Conservation (phyloP, 2,888 invertebrate species). For the Chironomus riparius region DNA sequence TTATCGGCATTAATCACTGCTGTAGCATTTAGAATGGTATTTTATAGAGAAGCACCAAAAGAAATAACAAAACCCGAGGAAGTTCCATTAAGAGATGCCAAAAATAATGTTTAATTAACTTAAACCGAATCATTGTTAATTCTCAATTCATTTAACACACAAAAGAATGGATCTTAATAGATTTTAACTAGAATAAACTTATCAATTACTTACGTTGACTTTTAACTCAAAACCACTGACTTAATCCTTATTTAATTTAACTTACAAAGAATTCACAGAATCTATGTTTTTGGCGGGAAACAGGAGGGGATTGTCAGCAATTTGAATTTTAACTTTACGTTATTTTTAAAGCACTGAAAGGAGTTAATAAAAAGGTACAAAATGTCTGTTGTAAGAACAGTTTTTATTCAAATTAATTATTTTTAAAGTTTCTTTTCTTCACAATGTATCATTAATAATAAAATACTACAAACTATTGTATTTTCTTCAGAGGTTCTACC, state of each 20-base stretch:
- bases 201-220: background rate
- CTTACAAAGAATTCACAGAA: background rate
- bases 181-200: background rate
- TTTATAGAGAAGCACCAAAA: background rate
- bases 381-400: background rate
- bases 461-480: background rate
- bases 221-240: background rate
- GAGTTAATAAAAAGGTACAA: too few relatives aligned
- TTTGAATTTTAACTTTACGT: too few relatives aligned
- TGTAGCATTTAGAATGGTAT: background rate
- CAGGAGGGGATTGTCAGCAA: too few relatives aligned
- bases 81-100: background rate
- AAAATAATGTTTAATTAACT: constrained; percentile 10
- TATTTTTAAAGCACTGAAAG: too few relatives aligned
- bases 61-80: background rate
- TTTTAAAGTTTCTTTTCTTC: background rate
- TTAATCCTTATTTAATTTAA: background rate
- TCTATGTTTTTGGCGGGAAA: too few relatives aligned
- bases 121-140: background rate
- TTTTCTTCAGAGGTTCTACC: background rate
- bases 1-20: constrained; percentile 33
- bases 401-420: background rate
- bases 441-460: background rate
- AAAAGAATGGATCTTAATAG: background rate
- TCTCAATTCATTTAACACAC: background rate